These are phyloP conservation scores for Nudaria mundana DNA, from an alignment of 2,888 invertebrate species.

Conservation along the genomic window DNA sequence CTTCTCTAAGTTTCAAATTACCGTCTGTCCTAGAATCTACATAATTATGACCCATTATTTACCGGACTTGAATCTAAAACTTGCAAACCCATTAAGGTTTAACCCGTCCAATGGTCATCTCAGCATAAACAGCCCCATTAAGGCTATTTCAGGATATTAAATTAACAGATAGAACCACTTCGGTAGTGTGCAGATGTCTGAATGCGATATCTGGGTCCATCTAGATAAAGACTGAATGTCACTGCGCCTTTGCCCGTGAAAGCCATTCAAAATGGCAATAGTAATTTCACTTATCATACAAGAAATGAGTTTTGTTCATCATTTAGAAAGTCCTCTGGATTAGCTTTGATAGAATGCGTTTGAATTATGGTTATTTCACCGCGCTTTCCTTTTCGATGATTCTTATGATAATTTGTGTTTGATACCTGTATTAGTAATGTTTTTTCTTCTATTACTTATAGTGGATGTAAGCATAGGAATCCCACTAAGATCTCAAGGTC, in stretches of 20 bases:
- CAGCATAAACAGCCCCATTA: slow-evolving; percentile 33
- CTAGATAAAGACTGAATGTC: slow-evolving; percentile 56
- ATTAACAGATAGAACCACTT: slow-evolving; percentile 44
- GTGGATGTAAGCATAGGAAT: too few species aligned
- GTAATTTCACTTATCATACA: slow-evolving; percentile 69
- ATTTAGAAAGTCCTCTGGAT: slow-evolving; percentile 72
- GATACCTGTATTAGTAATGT: too few species aligned
- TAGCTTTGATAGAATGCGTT: slow-evolving; percentile 36
- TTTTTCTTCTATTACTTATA: background rate
- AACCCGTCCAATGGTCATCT: slow-evolving; percentile 16
- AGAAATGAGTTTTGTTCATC: slow-evolving; percentile 74
- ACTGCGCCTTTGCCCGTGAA: slow-evolving; percentile 49
- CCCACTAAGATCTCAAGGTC: too few species aligned
- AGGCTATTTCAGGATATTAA: slow-evolving; percentile 33
- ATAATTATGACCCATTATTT: slow-evolving; percentile 9
- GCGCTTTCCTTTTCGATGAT: slow-evolving; percentile 24
- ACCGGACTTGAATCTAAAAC: slow-evolving; percentile 18
- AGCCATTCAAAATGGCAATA: slow-evolving; percentile 40
- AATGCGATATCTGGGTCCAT: slow-evolving; percentile 55
- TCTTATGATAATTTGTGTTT: background rate
- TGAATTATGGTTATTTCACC: too few species aligned
- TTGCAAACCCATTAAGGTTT: slow-evolving; percentile 17
- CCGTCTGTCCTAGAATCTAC: background rate
- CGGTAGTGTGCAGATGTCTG: slow-evolving; percentile 49
- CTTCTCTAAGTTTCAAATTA: background rate